Percentiles rank a stretch among this genome's conserved stretches.
Evolutionary conservation across 1,140 invertebrate species (phyloP).

Genomic region (Zelostemma sp.): DNA sequence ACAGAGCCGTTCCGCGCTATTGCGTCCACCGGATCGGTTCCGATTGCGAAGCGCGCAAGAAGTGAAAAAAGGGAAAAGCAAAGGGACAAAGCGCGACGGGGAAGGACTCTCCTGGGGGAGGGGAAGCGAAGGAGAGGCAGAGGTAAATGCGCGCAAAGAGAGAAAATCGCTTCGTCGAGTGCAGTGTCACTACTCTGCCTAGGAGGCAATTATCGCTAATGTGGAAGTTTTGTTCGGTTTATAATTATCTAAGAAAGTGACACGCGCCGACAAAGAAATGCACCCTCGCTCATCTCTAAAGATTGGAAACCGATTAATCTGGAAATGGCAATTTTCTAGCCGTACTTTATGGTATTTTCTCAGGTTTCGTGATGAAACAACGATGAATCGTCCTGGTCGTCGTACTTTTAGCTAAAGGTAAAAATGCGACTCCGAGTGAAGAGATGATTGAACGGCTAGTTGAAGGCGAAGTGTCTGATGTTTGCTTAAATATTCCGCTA

Average conservation of each 20-base stretch:
- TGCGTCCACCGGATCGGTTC: constrained; percentile 52
- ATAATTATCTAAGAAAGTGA: constrained; percentile 58
- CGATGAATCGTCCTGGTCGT: background rate
- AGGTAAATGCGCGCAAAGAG: constrained; percentile 10
- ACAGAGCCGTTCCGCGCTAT: constrained; percentile 60
- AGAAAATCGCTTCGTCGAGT: constrained; percentile 24
- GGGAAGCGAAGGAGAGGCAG: no score
- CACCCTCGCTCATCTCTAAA: no score
- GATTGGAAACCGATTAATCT: no score
- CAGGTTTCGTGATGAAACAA: no score
- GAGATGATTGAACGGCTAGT: constrained; percentile 24
- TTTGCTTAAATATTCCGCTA: constrained; percentile 30
- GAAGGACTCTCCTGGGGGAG: background rate
- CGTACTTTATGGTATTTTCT: no score
- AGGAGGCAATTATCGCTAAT: constrained; percentile 57
- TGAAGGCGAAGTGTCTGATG: constrained; percentile 16
- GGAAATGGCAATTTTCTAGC: no score
- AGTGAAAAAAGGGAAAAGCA: constrained; percentile 45
- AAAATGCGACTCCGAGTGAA: background rate
- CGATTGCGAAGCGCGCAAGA: constrained; percentile 54
- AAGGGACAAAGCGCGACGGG: constrained; percentile 20
- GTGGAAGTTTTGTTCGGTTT: constrained; percentile 52
- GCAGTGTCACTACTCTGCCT: constrained; percentile 48
- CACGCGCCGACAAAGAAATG: constrained; percentile 52
- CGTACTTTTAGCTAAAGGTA: background rate